Base-by-base conservation (phyloP, 2,113 vertebrate species). In the Ageneiosus marmoratus region DNA sequence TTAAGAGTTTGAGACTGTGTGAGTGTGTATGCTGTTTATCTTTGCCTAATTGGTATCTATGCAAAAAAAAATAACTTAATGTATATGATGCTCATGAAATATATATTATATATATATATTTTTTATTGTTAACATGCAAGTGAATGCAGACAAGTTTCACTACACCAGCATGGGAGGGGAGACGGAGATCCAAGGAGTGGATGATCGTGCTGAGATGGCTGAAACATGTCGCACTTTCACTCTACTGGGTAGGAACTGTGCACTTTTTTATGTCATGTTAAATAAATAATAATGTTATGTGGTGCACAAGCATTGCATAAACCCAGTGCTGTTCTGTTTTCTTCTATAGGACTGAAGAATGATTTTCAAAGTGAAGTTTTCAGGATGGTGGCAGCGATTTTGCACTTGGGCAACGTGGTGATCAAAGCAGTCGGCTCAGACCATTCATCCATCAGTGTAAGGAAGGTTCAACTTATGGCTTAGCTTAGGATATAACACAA, bases 341-440 rank as follows among this genome's bases (percentile, higher is more conserved):
- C 22, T 13, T 78, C 3, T 85, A 6, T 86, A 99, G 98, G 97
- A 79, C 89, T 99, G 84, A 94, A 93, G 72, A 89, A 92, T 29
- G 94, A 95, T 86, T 97, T 99, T 90, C 97, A 98, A 90, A 94
- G 93, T 86, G 95, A 97, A 46, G 88, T 97, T 34, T 99, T 98
- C 85, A 96, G 93, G 91, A 93, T 96, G 85, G 85, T 99, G 86
- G 96, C 97, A 6, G 96, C 95, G 8, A 94, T 99, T 92, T 93
- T 99, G 0, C 98, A 99, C 87, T 92, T 99, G 85, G 98, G 98
- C 85, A 99, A 99, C 0, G 92, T 97, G 79, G 89, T 94, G 86
- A 94, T 99, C 88, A 86, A 67, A 83, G 88, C 92, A 20, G 86
- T 90, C 56, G 94, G 95, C 87, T 91, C 93, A 15, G 98, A 98